phyloP scores from a whole-genome alignment of 2,797 vertebrate species.

The Brachyrhaphis roseni region DNA sequence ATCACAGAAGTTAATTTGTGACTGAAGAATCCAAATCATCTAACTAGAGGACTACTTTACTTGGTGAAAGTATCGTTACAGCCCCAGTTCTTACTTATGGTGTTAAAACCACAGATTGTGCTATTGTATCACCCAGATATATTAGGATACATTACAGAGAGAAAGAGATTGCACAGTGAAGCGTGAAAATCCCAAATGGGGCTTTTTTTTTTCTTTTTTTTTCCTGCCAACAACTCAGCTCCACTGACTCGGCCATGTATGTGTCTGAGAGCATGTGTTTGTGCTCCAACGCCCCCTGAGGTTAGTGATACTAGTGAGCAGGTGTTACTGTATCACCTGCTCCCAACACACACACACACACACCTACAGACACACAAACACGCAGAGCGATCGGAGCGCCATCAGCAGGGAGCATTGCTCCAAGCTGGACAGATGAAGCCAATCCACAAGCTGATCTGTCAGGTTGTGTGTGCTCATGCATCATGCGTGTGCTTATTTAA shows the following conservation, averaged over 20 bases:
- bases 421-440: conserved; percentile 44
- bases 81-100: not conserved
- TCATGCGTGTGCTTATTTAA: conserved; percentile 30
- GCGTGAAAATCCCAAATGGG: conserved; percentile 70
- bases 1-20: not conserved
- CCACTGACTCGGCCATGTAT: conserved; percentile 14
- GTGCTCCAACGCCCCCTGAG: conserved; percentile 50
- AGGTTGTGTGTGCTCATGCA: conserved; percentile 14
- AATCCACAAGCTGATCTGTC: conserved; percentile 59
- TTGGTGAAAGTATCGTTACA: not conserved
- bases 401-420: conserved; percentile 48
- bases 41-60: not conserved
- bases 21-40: not conserved
- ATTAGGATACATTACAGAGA: conserved; percentile 14
- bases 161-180: conserved; percentile 61
- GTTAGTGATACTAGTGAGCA: conserved; percentile 68
- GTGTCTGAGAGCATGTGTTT: conserved; percentile 31
- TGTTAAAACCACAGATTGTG: conserved; percentile 22
- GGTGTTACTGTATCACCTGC: conserved; percentile 68
- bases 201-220: conserved; percentile 43
- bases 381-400: conserved; percentile 18
- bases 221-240: conserved; percentile 54
- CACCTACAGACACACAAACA: conserved; percentile 19
- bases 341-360: conserved; percentile 19
- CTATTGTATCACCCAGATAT: conserved; percentile 26